Evolutionary conservation across 2,888 invertebrate species (phyloP), one percentile per base, ranked within the genome.

Genomic region (Chironomus tentans): DNA sequence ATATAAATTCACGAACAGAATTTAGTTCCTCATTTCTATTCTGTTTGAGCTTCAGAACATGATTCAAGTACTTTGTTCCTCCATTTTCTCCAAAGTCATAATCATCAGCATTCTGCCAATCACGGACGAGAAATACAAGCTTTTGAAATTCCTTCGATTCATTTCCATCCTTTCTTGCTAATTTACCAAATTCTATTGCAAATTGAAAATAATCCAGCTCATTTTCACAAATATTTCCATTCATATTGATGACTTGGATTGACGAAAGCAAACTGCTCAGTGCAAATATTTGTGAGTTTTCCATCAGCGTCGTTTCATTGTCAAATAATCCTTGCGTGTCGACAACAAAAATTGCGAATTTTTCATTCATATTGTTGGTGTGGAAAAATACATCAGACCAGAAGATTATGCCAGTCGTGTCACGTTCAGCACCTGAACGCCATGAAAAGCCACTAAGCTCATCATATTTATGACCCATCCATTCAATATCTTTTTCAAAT

Each of bases 261-360:
- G 77, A 77, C 7, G 77, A 71, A 47, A 77, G 10, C 46, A 77
- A 56, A 4, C 70, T 76, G 22, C 68, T 69, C 24, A 77, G 38
- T 7, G 76, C 68, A 28, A 77, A 76, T 28, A 77, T 71, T 28
- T 68, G 71, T 12, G 75, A 28, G 24, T 76, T 76, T 46, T 77
- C 77, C 12, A 65, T 65, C 13, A 68, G 15, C 15, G 76, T 68
- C 0, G 71, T 76, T 47, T 76, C 22, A 21, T 68, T 75, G 47
- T 77, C 77, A 18, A 77, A 77, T 18, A 71, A 46, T n/a, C 77
- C 77, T 76, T 77, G 77, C 4, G 76, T 77, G 18, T 77, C 77
- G n/a, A 76, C 48, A 6, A 77, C 12, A 61, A 77, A 68, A 24
- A 77, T 71, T 61, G 74, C 76, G 2, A 72, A 15, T 18, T 76